Base-by-base conservation (phyloP, 1,140 invertebrate genomes). In the Euglossa dilemma region DNA sequence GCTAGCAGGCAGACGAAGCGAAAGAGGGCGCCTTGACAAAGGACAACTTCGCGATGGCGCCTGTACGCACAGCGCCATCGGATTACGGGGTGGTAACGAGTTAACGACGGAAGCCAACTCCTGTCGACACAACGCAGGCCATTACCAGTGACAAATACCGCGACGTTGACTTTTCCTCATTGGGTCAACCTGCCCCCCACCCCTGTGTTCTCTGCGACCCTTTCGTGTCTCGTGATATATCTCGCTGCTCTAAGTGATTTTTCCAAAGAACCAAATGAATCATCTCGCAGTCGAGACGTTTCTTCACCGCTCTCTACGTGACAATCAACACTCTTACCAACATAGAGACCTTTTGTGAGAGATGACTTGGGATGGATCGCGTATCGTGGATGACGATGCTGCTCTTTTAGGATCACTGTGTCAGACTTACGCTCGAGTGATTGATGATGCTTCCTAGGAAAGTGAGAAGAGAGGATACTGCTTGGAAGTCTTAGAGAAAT, bases 11-110 rank as follows among this genome's bases (percentile, higher is more conserved):
- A 81, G 83, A 87, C 83, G 86, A 82, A 79, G 86, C 86, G 79
- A 85, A 88, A 88, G 84, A 88, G 83, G 79, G 75, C 82, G 86
- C 83, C 83, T 75, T 88, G 86, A 88, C 86, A 88, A 88, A 88
- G 86, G 76, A 61, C 74, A 79, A 88, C 87, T 85, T 88, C 71
- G 85, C 78, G 82, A 82, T 80, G 74, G 85, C 85, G 83, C 78
- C 82, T 80, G 73, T 36, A 80, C 87, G 87, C 85, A 79, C 63
- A 89, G 72, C 84, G 61, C 72, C 87, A 59, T 86, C 50, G 84
- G 80, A 80, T 86, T 86, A 89, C 76, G 67, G 43, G 64, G 69
- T 71, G 88, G 73, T 89, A 89, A 89, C 85, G 80, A 89, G 88
- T 88, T 89, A 89, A 88, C 87, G 86, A 88, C 83, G 87, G 64